Conservation (phyloP, 1,140 invertebrate species). For the Drosophila chauvacae region DNA sequence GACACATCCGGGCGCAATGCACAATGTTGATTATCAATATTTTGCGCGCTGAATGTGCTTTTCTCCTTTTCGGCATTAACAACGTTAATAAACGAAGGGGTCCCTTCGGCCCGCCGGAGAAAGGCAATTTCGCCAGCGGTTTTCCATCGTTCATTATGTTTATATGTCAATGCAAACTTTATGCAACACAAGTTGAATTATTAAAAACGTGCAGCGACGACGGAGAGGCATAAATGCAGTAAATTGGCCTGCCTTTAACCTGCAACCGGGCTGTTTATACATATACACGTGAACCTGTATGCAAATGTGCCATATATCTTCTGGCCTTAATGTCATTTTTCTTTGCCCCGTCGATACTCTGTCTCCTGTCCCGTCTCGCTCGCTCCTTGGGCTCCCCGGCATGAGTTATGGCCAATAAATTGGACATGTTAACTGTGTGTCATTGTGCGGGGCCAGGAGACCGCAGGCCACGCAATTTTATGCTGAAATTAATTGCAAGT, state of each 20-base stretch:
- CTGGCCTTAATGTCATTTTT: constrained; percentile 77
- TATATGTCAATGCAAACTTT: constrained; percentile 56
- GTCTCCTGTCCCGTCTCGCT: constrained; percentile 24
- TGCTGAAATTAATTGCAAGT: constrained; percentile 79
- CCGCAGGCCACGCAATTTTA: constrained; percentile 79
- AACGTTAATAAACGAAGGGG: constrained; percentile 45
- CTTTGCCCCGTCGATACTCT: constrained; percentile 62
- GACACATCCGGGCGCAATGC: constrained; percentile 23
- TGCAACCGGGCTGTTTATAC: constrained; percentile 20
- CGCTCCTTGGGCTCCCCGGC: constrained; percentile 22
- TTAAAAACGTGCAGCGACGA: constrained; percentile 59
- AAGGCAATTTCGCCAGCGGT: constrained; percentile 50
- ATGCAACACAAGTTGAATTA: constrained; percentile 71
- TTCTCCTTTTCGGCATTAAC: constrained; percentile 48
- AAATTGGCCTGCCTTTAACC: constrained; percentile 67
- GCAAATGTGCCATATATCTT: constrained; percentile 77
- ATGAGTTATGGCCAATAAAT: constrained; percentile 82
- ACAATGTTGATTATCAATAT: constrained; percentile 67
- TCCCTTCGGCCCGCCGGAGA: constrained; percentile 11
- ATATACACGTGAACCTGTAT: constrained; percentile 32
- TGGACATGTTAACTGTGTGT: constrained; percentile 82
- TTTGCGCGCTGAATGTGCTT: constrained; percentile 39
- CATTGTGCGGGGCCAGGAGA: constrained; percentile 60
- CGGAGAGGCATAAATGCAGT: constrained; percentile 60
- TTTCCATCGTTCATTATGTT: constrained; percentile 52